A percentile compares a stretch with the other conserved stretches of the same genome.
These are phyloP conservation scores for Pelecanus crispus DNA, from an alignment of 2,113 vertebrate species.

Conservation along the genomic window DNA sequence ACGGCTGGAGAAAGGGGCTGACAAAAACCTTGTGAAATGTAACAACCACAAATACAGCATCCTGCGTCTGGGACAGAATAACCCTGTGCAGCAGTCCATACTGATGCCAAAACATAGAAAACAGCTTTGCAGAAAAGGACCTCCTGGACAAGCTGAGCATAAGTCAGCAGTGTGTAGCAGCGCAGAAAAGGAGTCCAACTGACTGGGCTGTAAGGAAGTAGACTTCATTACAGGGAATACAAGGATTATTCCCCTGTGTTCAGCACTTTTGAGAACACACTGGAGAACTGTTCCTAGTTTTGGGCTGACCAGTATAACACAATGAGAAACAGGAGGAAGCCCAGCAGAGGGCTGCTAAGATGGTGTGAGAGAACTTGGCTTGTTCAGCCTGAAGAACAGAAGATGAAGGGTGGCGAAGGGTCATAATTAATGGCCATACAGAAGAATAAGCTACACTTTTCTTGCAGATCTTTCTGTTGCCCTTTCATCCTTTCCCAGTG, in stretches of 20 bases:
- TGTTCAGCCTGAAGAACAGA: neutral
- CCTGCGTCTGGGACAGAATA: neutral
- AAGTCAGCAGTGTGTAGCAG: neutral
- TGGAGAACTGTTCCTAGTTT: neutral
- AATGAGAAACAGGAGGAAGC: neutral
- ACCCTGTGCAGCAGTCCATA: neutral
- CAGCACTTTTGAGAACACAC: neutral
- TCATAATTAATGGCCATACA: neutral
- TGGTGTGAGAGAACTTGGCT: neutral
- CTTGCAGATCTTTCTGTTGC: neutral
- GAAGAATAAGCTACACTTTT: neutral
- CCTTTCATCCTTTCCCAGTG: neutral
- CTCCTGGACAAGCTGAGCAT: neutral
- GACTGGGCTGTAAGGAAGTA: neutral
- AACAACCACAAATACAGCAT: neutral
- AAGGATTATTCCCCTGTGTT: neutral
- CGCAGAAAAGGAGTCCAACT: neutral
- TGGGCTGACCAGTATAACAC: neutral
- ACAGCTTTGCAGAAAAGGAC: neutral
- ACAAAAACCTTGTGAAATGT: neutral
- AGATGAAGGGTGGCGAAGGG: neutral
- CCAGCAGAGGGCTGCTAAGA: neutral
- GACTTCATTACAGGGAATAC: neutral
- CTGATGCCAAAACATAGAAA: neutral
- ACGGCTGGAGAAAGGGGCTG: neutral